A percentile compares a stretch with the other conserved stretches of the same genome.
Evolutionary conservation across 1,140 invertebrate species (phyloP).

Genomic region (Drosophila sp.): DNA sequence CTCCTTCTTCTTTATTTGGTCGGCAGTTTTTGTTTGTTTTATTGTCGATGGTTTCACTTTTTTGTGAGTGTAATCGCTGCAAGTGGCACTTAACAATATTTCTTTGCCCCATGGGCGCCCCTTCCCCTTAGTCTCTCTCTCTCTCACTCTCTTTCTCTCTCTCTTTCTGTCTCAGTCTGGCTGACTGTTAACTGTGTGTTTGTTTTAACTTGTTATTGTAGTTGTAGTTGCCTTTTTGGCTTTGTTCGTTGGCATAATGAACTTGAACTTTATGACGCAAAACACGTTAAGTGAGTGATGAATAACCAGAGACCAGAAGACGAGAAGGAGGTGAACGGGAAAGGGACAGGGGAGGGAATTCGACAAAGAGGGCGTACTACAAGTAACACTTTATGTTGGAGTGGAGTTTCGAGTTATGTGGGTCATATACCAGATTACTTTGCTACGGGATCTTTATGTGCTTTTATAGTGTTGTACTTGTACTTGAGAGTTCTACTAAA

Average conservation of each 20-base stretch:
- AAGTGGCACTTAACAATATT: slow-evolving; percentile 68
- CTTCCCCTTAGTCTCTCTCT: slow-evolving; percentile 12
- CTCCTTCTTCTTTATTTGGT: slow-evolving; percentile 31
- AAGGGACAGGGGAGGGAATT: neutral
- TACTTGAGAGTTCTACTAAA: slow-evolving; percentile 34
- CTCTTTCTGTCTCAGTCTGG: neutral
- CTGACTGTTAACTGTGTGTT: slow-evolving; percentile 55
- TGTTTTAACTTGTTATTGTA: slow-evolving; percentile 36
- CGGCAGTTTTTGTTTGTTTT: slow-evolving; percentile 36
- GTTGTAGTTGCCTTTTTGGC: slow-evolving; percentile 32
- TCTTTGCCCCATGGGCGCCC: slow-evolving; percentile 45
- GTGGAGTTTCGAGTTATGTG: slow-evolving; percentile 17
- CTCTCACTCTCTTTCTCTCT: neutral
- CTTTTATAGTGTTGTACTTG: slow-evolving; percentile 11
- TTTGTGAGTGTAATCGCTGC: slow-evolving; percentile 71
- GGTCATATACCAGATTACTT: slow-evolving; percentile 19
- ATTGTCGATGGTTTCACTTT: slow-evolving; percentile 45
- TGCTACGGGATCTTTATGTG: slow-evolving; percentile 19
- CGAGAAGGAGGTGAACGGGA: neutral
- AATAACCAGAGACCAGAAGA: slow-evolving; percentile 25
- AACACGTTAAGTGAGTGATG: slow-evolving; percentile 72
- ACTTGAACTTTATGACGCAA: slow-evolving; percentile 82
- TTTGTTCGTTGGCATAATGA: slow-evolving; percentile 65
- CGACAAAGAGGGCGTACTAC: slow-evolving; percentile 8
- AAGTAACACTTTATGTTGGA: slow-evolving; percentile 40